Percentiles rank a stretch among this genome's conserved stretches.
phyloP scores from a whole-genome alignment of 2,797 vertebrate species.

The Bradypodion ventrale region DNA sequence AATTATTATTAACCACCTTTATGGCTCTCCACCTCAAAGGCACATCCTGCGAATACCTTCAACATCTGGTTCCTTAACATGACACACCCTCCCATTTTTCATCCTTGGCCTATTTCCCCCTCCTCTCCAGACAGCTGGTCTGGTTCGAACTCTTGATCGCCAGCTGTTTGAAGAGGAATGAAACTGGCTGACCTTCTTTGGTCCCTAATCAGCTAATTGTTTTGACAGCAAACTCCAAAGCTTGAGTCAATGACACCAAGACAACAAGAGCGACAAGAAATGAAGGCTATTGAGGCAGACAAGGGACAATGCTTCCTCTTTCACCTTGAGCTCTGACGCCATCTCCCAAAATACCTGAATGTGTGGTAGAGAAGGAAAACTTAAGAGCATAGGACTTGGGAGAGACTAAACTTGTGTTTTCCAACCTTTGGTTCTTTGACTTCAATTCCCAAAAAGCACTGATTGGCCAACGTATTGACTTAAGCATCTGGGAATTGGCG shows the following conservation, averaged over 20 bases:
- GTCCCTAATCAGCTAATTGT: not conserved
- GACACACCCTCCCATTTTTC: not conserved
- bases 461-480: too few species aligned
- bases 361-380: not conserved
- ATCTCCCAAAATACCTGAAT: too few species aligned
- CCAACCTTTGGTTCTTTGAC: too few species aligned
- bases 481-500: too few species aligned
- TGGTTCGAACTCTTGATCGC: conserved; percentile 2
- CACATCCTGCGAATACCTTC: not conserved
- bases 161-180: not conserved
- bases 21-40: not conserved
- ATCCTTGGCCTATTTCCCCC: not conserved
- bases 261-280: not conserved
- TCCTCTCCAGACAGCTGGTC: not conserved
- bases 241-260: not conserved
- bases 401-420: not conserved
- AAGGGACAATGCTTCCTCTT: not conserved
- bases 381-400: not conserved
- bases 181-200: not conserved
- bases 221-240: conserved; percentile 6
- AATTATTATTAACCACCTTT: too few species aligned
- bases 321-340: not conserved
- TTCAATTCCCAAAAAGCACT: too few species aligned
- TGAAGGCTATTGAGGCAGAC: not conserved
- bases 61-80: not conserved